These are phyloP conservation scores for Anagrus nilaparvatae DNA, from an alignment of 1,140 invertebrate genomes.

Conservation along the genomic window DNA sequence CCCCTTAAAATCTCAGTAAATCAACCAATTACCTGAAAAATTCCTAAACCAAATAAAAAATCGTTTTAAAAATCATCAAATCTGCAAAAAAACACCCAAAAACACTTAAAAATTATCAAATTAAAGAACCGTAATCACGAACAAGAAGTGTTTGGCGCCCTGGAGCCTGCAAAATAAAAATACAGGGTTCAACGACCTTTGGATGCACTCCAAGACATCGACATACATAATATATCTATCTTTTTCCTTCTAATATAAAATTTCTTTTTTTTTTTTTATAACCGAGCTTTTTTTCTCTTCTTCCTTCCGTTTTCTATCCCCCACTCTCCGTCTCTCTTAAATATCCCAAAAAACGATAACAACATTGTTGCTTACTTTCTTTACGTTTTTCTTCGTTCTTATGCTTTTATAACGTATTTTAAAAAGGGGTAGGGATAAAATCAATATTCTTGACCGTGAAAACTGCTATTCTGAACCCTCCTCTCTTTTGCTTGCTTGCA, in stretches of 20 bases:
- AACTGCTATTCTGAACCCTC: slow-evolving; percentile 31
- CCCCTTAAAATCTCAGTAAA: no score
- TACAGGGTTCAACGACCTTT: slow-evolving; percentile 40
- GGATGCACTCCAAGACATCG: slow-evolving; percentile 42
- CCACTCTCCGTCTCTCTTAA: slow-evolving; percentile 15
- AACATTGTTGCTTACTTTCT: not conserved
- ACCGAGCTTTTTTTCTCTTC: slow-evolving; percentile 23
- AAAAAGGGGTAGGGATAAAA: no score
- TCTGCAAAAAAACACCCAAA: no score
- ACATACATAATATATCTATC: slow-evolving; percentile 13
- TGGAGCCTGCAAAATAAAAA: slow-evolving; percentile 23
- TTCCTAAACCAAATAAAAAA: no score
- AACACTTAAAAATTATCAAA: slow-evolving; percentile 28
- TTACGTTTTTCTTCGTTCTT: slow-evolving; percentile 28
- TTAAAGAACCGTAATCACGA: no score
- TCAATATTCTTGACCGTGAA: slow-evolving; percentile 46
- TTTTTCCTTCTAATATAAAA: not conserved
- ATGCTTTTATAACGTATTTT: no score
- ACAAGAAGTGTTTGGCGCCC: no score
- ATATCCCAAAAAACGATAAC: not conserved
- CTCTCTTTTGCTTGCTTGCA: not conserved
- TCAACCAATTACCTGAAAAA: no score
- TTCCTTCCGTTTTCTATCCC: slow-evolving; percentile 25
- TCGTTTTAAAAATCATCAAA: no score
- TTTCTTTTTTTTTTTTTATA: not conserved